Evolutionary conservation across 2,797 vertebrate genomes (phyloP).

Genomic region (Vireo griseus): DNA sequence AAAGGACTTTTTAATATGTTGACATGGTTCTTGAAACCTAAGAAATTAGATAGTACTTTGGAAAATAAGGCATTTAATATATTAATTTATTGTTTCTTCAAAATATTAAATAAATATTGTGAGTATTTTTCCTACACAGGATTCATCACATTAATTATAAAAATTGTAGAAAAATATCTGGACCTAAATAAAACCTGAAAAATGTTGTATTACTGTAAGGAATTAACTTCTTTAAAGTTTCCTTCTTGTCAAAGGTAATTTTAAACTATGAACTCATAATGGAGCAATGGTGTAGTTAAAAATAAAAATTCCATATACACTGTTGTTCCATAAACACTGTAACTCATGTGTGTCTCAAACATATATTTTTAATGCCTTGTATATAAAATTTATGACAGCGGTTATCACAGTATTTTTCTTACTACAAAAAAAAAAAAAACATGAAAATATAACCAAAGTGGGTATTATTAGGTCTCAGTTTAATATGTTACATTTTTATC

Average conservation of each 20-base stretch:
- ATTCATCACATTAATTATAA: not conserved
- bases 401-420: not conserved
- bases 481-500: not conserved
- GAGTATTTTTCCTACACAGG: rapidly evolving
- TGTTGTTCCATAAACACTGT: not conserved
- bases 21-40: not conserved
- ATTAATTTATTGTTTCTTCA: not conserved
- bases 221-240: not conserved
- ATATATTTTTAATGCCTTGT: not conserved
- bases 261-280: not conserved
- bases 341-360: not conserved
- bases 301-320: not conserved
- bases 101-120: not conserved
- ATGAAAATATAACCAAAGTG: not conserved
- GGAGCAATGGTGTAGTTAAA: rapidly evolving
- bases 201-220: not conserved
- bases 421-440: not conserved
- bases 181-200: not conserved
- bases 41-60: not conserved
- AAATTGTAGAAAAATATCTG: not conserved
- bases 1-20: not conserved
- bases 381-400: not conserved
- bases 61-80: not conserved
- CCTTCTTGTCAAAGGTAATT: not conserved
- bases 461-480: not conserved